A percentile compares a stretch with the other conserved stretches of the same genome.
Evolutionary conservation across 2,113 vertebrate species (phyloP).

Genomic region (Neodon shergylaensis): DNA sequence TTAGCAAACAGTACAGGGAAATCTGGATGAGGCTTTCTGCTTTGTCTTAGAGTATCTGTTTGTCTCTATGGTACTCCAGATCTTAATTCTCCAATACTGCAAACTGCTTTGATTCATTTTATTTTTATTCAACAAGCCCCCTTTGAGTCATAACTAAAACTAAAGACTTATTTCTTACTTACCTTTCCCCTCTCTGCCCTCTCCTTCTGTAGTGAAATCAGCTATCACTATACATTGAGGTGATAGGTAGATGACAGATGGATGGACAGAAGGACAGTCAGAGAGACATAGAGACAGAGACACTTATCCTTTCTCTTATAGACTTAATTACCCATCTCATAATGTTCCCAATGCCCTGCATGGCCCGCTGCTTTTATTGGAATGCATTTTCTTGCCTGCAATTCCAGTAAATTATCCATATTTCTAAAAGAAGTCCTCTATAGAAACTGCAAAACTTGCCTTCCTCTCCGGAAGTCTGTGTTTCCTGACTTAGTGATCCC

Average conservation of each 20-base stretch:
- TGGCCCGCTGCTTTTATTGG: neutral
- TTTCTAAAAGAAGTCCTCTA: neutral
- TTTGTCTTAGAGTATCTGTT: neutral
- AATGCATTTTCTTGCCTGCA: neutral
- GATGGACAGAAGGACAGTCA: neutral
- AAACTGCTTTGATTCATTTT: neutral
- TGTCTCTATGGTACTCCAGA: constrained; percentile 1
- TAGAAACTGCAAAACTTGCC: neutral
- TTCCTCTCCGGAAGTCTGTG: neutral
- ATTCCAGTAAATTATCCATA: neutral
- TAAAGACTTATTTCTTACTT: neutral
- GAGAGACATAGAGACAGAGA: neutral
- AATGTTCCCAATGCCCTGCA: neutral
- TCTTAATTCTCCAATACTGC: neutral
- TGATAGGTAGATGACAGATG: neutral
- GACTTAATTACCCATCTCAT: neutral
- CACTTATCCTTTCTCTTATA: neutral
- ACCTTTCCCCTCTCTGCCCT: neutral
- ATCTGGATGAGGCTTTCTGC: neutral
- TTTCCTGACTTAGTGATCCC: neutral
- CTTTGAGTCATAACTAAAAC: neutral
- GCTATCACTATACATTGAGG: neutral
- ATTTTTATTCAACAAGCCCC: neutral
- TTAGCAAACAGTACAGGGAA: neutral
- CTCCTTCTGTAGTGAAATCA: neutral